Conservation (phyloP, 2,888 invertebrate genomes). For the Sarcophaga subvicina region DNA sequence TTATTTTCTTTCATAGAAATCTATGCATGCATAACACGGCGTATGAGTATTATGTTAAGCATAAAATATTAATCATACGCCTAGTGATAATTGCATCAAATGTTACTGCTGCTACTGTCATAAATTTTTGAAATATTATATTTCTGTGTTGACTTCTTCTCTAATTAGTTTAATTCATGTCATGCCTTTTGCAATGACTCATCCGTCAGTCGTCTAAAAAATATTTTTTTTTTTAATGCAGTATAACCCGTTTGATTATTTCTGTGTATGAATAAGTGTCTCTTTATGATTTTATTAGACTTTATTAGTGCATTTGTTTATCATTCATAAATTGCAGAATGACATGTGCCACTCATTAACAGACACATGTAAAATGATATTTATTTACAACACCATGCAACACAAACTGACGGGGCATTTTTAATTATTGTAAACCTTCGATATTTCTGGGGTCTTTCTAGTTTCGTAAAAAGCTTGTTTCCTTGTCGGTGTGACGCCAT, state of each 20-base stretch:
- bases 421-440: too few relatives aligned
- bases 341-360: slow-evolving; percentile 39
- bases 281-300: slow-evolving; percentile 40
- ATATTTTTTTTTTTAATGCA: not conserved
- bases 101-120: not conserved
- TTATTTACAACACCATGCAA: slow-evolving; percentile 7
- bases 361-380: slow-evolving; percentile 14
- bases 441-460: too few relatives aligned
- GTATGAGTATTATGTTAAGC: slow-evolving; percentile 3
- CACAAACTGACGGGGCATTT: not conserved
- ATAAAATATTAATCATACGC: slow-evolving; percentile 14
- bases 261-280: not conserved
- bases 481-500: too few relatives aligned
- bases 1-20: not conserved
- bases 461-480: too few relatives aligned
- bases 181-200: not conserved
- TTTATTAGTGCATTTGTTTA: not conserved
- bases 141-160: not conserved
- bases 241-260: not conserved
- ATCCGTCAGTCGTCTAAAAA: slow-evolving; percentile 3
- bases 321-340: slow-evolving; percentile 7
- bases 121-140: not conserved
- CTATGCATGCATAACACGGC: not conserved
- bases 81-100: not conserved
- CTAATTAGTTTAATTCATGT: not conserved